These are phyloP conservation scores for Rhinogobius similis DNA, from an alignment of 2,113 vertebrate species.

Conservation along the genomic window DNA sequence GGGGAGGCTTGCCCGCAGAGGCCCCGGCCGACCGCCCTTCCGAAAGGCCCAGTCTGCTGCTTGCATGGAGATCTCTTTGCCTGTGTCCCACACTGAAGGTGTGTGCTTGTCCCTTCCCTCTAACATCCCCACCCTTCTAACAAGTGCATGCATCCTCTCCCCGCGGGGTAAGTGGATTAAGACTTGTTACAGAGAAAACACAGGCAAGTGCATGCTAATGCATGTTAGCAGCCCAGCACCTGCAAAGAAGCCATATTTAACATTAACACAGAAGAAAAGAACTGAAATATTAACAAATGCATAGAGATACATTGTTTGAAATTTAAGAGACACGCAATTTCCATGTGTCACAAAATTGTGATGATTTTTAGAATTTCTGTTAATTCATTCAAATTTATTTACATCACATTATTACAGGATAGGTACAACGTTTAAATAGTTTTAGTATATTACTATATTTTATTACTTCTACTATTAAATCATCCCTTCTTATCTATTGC, in stretches of 20 bases:
- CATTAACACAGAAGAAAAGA: no score
- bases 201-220: conserved; percentile 63
- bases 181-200: conserved; percentile 46
- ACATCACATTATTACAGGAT: not conserved
- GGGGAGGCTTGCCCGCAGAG: conserved; percentile 89
- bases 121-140: conserved; percentile 41
- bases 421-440: not conserved
- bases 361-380: not conserved
- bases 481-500: no score
- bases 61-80: conserved; percentile 99
- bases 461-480: no score
- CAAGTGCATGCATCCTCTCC: conserved; percentile 62
- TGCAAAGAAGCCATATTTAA: not conserved
- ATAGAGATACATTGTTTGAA: no score
- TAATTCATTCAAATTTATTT: not conserved
- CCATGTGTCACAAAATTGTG: no score
- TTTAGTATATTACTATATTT: not conserved
- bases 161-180: conserved; percentile 50
- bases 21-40: conserved; percentile 93
- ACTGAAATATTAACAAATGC: no score
- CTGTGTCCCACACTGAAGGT: conserved; percentile 96
- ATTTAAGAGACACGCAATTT: no score
- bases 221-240: conserved; percentile 38
- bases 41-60: conserved; percentile 98
- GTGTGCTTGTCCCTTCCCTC: conserved; percentile 74